Evolutionary conservation across 2,113 vertebrate species (phyloP).

Genomic region (Calypte anna): DNA sequence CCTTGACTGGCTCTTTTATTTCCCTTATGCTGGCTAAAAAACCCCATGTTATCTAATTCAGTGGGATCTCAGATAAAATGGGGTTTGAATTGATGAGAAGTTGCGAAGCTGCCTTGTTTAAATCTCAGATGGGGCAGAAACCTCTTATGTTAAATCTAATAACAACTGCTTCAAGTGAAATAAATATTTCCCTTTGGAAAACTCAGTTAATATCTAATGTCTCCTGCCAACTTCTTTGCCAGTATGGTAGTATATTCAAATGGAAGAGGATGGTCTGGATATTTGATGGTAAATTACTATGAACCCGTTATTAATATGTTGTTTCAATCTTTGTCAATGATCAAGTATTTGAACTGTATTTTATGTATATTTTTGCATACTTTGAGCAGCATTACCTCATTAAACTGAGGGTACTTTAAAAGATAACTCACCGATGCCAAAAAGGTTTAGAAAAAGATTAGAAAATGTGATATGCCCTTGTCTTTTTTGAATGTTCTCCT

Average conservation of each 20-base stretch:
- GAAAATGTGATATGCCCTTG: accelerated
- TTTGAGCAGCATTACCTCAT: background rate
- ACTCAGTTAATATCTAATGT: background rate
- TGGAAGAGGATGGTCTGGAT: background rate
- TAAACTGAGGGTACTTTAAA: background rate
- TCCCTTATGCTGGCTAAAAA: background rate
- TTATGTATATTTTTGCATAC: background rate
- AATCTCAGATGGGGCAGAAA: conserved; percentile 19
- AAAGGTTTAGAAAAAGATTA: background rate
- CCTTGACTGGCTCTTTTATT: conserved; percentile 8
- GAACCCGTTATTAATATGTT: background rate
- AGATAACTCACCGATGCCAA: background rate
- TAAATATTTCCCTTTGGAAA: conserved; percentile 33
- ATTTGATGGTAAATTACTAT: background rate
- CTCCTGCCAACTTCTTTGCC: background rate
- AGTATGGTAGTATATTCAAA: background rate
- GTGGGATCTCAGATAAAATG: conserved; percentile 3
- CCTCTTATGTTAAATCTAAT: background rate
- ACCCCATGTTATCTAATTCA: background rate
- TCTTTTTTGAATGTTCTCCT: background rate
- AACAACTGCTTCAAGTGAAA: conserved; percentile 20
- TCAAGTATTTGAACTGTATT: background rate
- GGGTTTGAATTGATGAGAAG: conserved; percentile 15
- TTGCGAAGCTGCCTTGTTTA: conserved; percentile 32
- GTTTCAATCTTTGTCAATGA: background rate